Evolutionary conservation across 2,113 vertebrate species (phyloP).

Genomic region (Elaphurus davidianus): DNA sequence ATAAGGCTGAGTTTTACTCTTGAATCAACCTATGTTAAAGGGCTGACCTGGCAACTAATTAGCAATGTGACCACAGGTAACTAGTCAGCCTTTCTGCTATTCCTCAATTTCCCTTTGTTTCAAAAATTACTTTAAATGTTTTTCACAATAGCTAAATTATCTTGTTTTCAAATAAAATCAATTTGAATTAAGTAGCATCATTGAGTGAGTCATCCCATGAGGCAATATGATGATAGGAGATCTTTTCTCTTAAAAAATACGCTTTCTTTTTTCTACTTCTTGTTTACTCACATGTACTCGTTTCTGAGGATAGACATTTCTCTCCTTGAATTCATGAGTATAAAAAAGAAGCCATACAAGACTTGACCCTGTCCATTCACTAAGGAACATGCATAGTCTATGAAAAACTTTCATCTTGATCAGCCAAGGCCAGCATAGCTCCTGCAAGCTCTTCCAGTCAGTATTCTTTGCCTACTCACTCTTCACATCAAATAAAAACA

Average conservation of each 20-base stretch:
- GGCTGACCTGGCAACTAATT: not conserved
- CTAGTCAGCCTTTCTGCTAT: not conserved
- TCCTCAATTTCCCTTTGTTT: not conserved
- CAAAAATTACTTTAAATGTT: not conserved
- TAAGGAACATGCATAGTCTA: not conserved
- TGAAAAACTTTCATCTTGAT: not conserved
- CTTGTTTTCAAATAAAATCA: not conserved
- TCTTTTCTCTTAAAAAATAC: not conserved
- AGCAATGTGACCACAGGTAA: not conserved
- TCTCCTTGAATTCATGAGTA: not conserved
- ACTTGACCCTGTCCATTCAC: not conserved
- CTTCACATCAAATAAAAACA: not conserved
- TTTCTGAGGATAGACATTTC: not conserved
- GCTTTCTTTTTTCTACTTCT: not conserved
- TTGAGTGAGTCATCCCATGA: not conserved
- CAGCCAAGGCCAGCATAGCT: not conserved
- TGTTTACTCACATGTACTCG: not conserved
- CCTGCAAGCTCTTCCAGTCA: not conserved
- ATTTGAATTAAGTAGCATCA: not conserved
- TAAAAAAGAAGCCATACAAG: not conserved
- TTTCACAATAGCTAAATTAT: not conserved
- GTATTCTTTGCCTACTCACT: not conserved
- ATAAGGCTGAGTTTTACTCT: not conserved
- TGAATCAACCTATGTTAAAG: not conserved
- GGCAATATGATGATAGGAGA: not conserved